Conservation (phyloP, 1,140 invertebrate species). For the Diplogasteroides magnus region DNA sequence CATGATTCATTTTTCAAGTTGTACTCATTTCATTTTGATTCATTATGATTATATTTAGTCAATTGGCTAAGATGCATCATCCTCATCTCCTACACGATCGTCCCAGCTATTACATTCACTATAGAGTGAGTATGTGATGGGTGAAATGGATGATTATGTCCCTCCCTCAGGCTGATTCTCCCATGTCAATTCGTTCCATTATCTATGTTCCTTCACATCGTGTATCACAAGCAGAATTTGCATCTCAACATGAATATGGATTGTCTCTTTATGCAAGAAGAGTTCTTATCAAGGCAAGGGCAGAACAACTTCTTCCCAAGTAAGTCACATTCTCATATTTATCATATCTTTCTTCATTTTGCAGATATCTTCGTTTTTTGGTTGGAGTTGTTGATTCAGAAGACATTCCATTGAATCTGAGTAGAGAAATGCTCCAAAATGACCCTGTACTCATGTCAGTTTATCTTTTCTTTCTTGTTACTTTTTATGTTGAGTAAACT, state of each 20-base stretch:
- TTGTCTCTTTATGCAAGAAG: constrained; percentile 73
- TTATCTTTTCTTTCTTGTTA: constrained; percentile 32
- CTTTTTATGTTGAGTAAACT: constrained; percentile 67
- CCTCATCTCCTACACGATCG: constrained; percentile 39
- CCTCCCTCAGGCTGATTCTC: constrained; percentile 70
- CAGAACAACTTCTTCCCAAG: constrained; percentile 25
- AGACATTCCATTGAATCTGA: constrained; percentile 93
- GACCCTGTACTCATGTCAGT: constrained; percentile 75
- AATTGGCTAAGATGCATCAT: constrained; percentile 41
- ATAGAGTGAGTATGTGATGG: constrained; percentile 45
- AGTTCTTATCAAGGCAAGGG: constrained; percentile 43
- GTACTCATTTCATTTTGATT: neutral
- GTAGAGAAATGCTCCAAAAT: constrained; percentile 88
- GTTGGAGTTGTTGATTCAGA: constrained; percentile 89
- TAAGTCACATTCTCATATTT: constrained; percentile 27
- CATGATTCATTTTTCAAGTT: constrained; percentile 75
- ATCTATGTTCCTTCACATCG: constrained; percentile 86
- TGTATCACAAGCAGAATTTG: constrained; percentile 74
- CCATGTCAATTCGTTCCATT: constrained; percentile 79
- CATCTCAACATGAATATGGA: constrained; percentile 70
- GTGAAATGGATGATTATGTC: neutral
- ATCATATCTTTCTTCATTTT: constrained; percentile 24
- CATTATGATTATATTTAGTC: neutral
- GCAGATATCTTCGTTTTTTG: constrained; percentile 43
- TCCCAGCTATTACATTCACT: constrained; percentile 57